Evolutionary conservation across 2,113 vertebrate species (phyloP).

Genomic region (Phodopus roborovskii): DNA sequence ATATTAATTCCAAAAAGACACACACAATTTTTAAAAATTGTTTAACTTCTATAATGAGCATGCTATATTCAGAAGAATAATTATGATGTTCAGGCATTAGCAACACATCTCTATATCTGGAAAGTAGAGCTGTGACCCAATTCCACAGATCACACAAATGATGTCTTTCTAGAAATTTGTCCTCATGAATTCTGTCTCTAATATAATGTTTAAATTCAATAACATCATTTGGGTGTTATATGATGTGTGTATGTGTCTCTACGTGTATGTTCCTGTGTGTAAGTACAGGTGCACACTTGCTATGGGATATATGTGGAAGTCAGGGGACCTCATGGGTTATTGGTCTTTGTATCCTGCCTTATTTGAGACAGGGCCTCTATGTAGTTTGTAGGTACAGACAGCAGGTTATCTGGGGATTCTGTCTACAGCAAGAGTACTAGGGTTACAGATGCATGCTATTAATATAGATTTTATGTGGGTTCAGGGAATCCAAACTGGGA

Average conservation of each 20-base stretch:
- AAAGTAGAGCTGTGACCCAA: neutral
- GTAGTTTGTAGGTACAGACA: neutral
- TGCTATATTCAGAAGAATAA: neutral
- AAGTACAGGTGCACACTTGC: neutral
- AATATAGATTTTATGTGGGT: neutral
- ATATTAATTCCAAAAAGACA: neutral
- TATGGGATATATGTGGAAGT: neutral
- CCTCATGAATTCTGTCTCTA: neutral
- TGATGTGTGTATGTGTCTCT: neutral
- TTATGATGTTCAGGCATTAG: no score
- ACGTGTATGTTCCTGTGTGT: neutral
- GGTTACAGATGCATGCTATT: neutral
- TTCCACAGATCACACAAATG: neutral
- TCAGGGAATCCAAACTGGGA: neutral
- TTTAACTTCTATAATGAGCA: neutral
- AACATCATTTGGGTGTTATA: neutral
- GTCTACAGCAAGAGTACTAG: neutral
- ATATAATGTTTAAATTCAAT: neutral
- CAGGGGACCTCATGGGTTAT: neutral
- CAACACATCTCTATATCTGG: neutral
- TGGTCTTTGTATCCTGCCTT: neutral
- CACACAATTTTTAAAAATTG: neutral
- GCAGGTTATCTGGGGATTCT: neutral
- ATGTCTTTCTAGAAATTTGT: neutral
- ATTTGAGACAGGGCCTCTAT: neutral